These are phyloP conservation scores for Carcina quercana DNA, from an alignment of 2,888 invertebrate genomes.

Conservation along the genomic window DNA sequence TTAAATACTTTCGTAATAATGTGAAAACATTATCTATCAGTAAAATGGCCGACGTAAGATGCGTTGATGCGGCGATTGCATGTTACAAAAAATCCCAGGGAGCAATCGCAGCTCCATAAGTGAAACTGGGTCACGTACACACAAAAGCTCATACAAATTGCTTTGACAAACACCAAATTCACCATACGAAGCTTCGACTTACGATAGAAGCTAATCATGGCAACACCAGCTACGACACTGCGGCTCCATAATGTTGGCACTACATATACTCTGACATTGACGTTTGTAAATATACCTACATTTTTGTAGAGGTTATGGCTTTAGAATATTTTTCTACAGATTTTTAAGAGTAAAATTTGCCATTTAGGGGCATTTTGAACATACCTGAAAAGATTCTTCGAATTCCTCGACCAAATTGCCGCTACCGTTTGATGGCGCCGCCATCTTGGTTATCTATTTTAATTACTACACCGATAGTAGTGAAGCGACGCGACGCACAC, in stretches of 20 bases:
- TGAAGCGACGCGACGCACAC: not conserved
- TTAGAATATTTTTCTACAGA: slow-evolving; percentile 14
- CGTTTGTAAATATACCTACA: slow-evolving; percentile 31
- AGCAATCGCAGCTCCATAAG: slow-evolving; percentile 53
- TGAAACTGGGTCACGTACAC: slow-evolving; percentile 66
- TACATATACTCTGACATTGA: slow-evolving; percentile 32
- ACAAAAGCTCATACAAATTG: slow-evolving; percentile 32
- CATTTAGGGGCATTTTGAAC: slow-evolving; percentile 8
- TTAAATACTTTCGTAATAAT: slow-evolving; percentile 39
- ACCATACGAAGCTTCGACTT: slow-evolving; percentile 57
- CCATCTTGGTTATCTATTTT: slow-evolving; percentile 59
- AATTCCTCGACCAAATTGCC: slow-evolving; percentile 93
- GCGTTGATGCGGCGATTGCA: slow-evolving; percentile 38
- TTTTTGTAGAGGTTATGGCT: slow-evolving; percentile 39
- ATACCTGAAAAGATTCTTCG: slow-evolving; percentile 92
- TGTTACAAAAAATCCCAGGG: slow-evolving; percentile 46
- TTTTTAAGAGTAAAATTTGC: slow-evolving; percentile 8
- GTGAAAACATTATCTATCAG: slow-evolving; percentile 68
- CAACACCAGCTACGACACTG: slow-evolving; percentile 40
- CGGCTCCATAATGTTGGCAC: slow-evolving; percentile 50
- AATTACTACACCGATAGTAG: not conserved
- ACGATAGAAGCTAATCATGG: slow-evolving; percentile 22
- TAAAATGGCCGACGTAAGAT: slow-evolving; percentile 70
- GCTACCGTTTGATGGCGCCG: slow-evolving; percentile 86
- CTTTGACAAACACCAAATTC: slow-evolving; percentile 28